These are phyloP conservation scores for Drosophila tropicalis DNA, from an alignment of 1,140 invertebrate species.

Conservation along the genomic window DNA sequence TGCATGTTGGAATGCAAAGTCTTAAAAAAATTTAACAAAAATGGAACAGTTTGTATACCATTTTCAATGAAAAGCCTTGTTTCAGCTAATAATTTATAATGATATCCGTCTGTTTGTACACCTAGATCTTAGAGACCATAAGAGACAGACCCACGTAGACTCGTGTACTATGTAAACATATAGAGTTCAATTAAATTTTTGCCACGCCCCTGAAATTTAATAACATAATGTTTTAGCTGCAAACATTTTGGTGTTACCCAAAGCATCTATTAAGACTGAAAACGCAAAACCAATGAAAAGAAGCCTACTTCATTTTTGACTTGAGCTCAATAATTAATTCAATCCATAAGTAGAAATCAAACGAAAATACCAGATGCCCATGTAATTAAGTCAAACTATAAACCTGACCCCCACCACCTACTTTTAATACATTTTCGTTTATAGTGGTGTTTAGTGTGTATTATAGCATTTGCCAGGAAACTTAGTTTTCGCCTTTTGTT, in stretches of 20 bases:
- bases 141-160: too few relatives aligned
- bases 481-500: slow-evolving; percentile 7
- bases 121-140: too few relatives aligned
- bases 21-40: too few relatives aligned
- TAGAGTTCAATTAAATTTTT: too few relatives aligned
- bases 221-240: too few relatives aligned
- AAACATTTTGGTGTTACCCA: not conserved
- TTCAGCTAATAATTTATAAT: too few relatives aligned
- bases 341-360: slow-evolving; percentile 4
- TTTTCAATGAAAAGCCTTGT: too few relatives aligned
- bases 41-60: too few relatives aligned
- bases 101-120: too few relatives aligned
- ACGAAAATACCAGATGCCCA: not conserved
- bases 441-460: slow-evolving; percentile 13
- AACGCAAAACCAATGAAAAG: not conserved
- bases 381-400: slow-evolving; percentile 3
- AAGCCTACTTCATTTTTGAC: not conserved
- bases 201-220: too few relatives aligned
- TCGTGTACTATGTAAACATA: too few relatives aligned
- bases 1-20: not conserved
- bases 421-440: not conserved
- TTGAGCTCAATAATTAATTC: not conserved
- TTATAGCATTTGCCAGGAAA: slow-evolving; percentile 17
- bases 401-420: not conserved
- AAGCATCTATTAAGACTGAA: too few relatives aligned